Conservation (phyloP, 1,140 invertebrate genomes). For the Cyphomyrmex costatus region DNA sequence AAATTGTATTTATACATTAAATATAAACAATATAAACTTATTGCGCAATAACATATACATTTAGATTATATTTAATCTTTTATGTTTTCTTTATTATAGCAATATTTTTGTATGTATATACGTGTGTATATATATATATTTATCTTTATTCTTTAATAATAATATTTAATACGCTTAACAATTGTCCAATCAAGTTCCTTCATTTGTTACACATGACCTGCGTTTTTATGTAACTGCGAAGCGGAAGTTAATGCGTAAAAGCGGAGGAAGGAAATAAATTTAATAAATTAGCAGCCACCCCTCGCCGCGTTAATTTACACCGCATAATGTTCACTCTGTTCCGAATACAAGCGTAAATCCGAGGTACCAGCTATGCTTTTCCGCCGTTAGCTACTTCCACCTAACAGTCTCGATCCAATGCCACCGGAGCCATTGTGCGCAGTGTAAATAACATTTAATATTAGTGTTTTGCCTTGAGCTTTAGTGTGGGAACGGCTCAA, state of each 20-base stretch:
- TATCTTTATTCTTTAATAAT: background rate
- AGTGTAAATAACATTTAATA: constrained; percentile 64
- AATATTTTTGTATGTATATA: background rate
- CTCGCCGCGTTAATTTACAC: constrained; percentile 41
- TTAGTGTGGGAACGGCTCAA: constrained; percentile 34
- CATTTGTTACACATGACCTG: background rate
- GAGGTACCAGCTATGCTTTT: constrained; percentile 25
- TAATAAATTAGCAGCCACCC: constrained; percentile 50
- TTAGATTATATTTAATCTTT: background rate
- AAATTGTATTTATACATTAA: constrained; percentile 1
- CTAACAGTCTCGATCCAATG: constrained; percentile 22
- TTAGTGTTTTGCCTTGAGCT: constrained; percentile 59
- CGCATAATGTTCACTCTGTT: constrained; percentile 40
- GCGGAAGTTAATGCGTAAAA: constrained; percentile 30
- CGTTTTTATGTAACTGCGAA: background rate
- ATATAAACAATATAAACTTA: too few relatives aligned
- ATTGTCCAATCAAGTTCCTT: background rate
- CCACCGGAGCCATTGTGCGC: constrained; percentile 29
- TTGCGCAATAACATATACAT: background rate
- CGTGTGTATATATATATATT: too few relatives aligned
- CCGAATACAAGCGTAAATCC: constrained; percentile 13
- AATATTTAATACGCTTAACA: background rate
- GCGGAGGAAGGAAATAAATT: constrained; percentile 27
- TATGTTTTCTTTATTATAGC: background rate
- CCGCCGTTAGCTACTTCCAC: constrained; percentile 17